phyloP scores from a whole-genome alignment of 2,113 vertebrate species.

The Cygnus buccinator region DNA sequence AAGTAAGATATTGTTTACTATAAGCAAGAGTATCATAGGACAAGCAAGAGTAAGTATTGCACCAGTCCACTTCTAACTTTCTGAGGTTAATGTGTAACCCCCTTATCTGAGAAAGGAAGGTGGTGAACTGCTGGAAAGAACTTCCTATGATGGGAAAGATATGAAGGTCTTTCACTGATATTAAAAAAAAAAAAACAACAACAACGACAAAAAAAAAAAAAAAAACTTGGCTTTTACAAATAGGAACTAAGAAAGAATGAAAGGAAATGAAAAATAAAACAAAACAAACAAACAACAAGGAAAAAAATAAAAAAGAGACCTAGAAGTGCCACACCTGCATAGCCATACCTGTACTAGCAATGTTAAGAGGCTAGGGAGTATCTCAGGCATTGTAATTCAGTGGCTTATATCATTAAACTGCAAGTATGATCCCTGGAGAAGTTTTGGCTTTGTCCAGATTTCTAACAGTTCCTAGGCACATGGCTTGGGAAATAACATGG shows the following conservation, averaged over 20 bases:
- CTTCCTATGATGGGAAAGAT: background rate
- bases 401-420: background rate
- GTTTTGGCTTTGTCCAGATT: background rate
- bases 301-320: background rate
- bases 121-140: background rate
- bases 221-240: background rate
- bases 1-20: background rate
- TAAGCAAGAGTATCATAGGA: background rate
- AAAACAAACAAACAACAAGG: background rate
- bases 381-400: background rate
- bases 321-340: background rate
- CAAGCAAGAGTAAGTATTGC: too few relatives aligned
- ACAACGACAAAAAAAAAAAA: background rate
- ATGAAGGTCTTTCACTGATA: background rate
- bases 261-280: background rate
- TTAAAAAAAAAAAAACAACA: background rate
- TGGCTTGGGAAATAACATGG: background rate
- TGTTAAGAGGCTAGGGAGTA: background rate
- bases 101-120: background rate
- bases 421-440: background rate
- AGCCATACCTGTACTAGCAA: background rate
- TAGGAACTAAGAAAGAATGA: background rate
- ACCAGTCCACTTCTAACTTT: background rate
- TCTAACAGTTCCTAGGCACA: background rate
- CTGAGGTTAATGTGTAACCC: background rate